Base-by-base conservation (phyloP, 30 jellyfish, hydroid and myxozoan genomes). In the Mastigias papua region DNA sequence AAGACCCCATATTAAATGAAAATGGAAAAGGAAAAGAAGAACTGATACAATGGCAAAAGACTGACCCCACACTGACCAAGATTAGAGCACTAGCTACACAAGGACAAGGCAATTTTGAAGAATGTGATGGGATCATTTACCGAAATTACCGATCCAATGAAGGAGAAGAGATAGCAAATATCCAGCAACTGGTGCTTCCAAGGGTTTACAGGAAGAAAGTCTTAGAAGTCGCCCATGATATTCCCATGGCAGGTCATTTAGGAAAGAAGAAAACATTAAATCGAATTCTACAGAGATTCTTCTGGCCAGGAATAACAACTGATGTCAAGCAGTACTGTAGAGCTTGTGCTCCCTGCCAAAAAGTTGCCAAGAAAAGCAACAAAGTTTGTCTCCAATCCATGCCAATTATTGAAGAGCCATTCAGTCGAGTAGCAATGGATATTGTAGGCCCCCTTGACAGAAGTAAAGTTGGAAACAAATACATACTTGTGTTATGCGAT, bases 231-330 rank as follows among this genome's bases (percentile, higher is more conserved):
- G 85, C 85, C 26, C 85, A 37, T 37, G 85, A 73, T 37, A 34
- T 48, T 22, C 85, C 85, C 2, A 6, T 73, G 85, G 85, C 85
- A 30, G 73, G 85, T 5, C 92, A 82, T 57, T 42, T 82, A 4
- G 92, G 86, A 29, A 9, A 25, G 32, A 82, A 82, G 86, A 82
- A 82, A 69, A 82, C 89, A 17, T 31, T 33, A 1, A 65, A 42
- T 21, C 26, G 60, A 27, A 48, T 66, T 23, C 6, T 28, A 51
- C 33, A 26, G 26, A 34, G 35, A 29, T 82, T 68, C 34, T 32
- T 35, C 62, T 82, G 92, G 86, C 92, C 92, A 17, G 88, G 92
- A 25, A 49, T 65, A 1, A 33, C 75, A 8, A 63, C 49, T 22
- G 87, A 82, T 33, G 87, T 82, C 21, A 27, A 17, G 17, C 22